A percentile compares a stretch with the other conserved stretches of the same genome.
Evolutionary conservation across 2,113 vertebrate species (phyloP).

Genomic region (Taxidea taxus): DNA sequence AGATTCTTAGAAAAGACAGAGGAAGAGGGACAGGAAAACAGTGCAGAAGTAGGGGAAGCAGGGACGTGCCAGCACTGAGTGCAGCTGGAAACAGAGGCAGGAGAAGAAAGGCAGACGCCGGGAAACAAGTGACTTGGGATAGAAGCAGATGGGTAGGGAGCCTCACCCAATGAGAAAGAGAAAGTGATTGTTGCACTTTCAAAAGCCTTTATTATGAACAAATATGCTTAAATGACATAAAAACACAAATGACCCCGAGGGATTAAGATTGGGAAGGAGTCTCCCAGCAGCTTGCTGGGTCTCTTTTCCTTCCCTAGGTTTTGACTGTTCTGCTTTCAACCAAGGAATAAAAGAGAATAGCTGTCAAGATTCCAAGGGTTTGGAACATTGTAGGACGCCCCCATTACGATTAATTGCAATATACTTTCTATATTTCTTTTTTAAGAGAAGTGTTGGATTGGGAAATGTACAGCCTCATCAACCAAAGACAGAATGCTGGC

Average conservation of each 20-base stretch:
- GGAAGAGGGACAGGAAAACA: not conserved
- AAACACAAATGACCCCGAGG: conserved; percentile 48
- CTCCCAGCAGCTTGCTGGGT: conserved; percentile 31
- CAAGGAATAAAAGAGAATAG: conserved; percentile 56
- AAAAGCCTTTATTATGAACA: conserved; percentile 32
- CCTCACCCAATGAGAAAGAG: not conserved
- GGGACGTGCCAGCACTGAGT: no score
- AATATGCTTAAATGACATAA: conserved; percentile 41
- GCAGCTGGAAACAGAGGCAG: not conserved
- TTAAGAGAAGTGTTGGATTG: conserved; percentile 54
- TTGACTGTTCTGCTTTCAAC: conserved; percentile 13
- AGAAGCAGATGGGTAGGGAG: not conserved
- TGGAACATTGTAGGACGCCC: not conserved
- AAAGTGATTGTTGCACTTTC: not conserved
- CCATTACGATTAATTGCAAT: conserved; percentile 46
- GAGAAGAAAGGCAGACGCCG: not conserved
- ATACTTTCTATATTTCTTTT: conserved; percentile 49
- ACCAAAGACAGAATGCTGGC: conserved; percentile 64
- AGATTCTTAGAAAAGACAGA: not conserved
- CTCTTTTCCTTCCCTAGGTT: conserved; percentile 11
- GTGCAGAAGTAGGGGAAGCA: not conserved
- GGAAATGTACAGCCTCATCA: conserved; percentile 37
- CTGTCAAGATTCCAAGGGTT: conserved; percentile 52
- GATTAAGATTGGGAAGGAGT: not conserved
- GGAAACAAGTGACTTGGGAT: not conserved